These are phyloP conservation scores for Coremacera marginata DNA, from an alignment of 2,888 invertebrate species.

Conservation along the genomic window DNA sequence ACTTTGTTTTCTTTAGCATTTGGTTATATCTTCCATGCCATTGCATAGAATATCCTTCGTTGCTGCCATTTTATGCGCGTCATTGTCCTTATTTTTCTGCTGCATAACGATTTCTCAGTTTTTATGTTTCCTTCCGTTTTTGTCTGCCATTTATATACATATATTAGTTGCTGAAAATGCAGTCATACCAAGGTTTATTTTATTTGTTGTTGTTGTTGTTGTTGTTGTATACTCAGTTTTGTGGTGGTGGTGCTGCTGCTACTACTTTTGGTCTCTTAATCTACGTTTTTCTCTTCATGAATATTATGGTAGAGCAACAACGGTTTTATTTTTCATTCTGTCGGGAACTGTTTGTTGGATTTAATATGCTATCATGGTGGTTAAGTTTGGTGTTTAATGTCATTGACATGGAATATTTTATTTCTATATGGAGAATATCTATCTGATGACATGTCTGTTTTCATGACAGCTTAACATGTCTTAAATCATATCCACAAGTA, in stretches of 20 bases:
- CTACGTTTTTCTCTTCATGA: background rate
- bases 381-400: background rate
- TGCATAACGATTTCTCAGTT: background rate
- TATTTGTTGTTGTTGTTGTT: background rate
- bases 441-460: background rate
- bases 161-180: slow-evolving; percentile 5
- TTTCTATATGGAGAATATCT: background rate
- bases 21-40: slow-evolving; percentile 4
- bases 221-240: background rate
- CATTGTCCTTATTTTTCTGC: slow-evolving; percentile 26
- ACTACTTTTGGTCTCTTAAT: background rate
- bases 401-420: slow-evolving; percentile 3
- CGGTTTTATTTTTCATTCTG: background rate
- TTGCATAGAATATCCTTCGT: background rate
- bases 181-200: background rate
- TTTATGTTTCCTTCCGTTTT: slow-evolving; percentile 13
- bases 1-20: background rate
- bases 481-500: no score
- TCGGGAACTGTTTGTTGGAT: background rate
- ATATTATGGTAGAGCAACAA: background rate
- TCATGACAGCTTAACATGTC: no score
- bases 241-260: background rate
- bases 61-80: slow-evolving; percentile 8
- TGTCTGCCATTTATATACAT: background rate
- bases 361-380: no score